Conservation (phyloP, 1,140 invertebrate genomes). For the Aricia agestis region DNA sequence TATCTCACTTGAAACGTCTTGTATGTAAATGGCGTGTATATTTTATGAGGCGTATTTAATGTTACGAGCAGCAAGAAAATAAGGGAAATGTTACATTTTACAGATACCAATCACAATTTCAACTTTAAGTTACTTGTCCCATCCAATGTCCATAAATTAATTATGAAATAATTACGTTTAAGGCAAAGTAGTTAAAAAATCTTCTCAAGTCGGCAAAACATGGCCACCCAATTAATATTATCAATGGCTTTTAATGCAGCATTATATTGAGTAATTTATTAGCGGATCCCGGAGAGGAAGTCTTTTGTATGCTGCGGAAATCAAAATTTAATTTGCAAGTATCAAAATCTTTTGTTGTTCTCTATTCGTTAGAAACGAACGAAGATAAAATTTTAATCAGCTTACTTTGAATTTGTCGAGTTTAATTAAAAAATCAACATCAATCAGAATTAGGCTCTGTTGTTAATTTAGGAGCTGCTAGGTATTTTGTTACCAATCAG, state of each 20-base stretch:
- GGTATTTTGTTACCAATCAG: no score
- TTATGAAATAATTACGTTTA: no score
- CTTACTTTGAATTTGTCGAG: background rate
- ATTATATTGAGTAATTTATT: constrained; percentile 21
- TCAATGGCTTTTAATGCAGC: constrained; percentile 21
- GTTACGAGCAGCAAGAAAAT: no score
- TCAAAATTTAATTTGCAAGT: constrained; percentile 12
- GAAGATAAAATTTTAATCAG: constrained; percentile 2
- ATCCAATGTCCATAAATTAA: no score
- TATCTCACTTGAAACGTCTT: no score
- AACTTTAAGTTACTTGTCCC: no score
- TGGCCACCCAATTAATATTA: constrained; percentile 21
- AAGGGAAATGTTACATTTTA: no score
- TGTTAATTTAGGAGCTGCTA: background rate
- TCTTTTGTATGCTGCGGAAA: constrained; percentile 13
- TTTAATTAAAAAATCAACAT: constrained; percentile 5
- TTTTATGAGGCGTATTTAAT: no score
- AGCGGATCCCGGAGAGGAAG: constrained; percentile 18
- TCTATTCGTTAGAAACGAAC: background rate
- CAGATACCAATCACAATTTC: no score
- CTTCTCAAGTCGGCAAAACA: background rate
- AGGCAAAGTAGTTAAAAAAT: no score
- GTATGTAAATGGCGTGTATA: no score
- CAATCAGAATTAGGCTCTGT: background rate
- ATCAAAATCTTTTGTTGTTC: constrained; percentile 10